Evolutionary conservation across 2,888 invertebrate genomes (phyloP).

Genomic region (Tiliacea aurago): DNA sequence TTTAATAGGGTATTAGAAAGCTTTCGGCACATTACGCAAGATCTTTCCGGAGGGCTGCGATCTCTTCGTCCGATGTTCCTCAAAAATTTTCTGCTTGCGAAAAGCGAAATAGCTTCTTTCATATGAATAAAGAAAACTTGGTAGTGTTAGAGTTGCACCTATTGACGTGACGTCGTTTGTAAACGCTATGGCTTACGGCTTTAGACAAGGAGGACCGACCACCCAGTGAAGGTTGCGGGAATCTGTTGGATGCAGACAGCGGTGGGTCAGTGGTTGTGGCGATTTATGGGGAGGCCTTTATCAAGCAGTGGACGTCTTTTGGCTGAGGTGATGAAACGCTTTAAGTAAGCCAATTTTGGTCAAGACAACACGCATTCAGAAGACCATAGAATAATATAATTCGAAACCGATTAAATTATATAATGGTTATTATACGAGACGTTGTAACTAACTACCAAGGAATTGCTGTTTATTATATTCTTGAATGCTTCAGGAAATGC

Average conservation of each 20-base stretch:
- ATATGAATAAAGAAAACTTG: neutral
- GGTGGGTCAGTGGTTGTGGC: neutral
- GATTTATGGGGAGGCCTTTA: neutral
- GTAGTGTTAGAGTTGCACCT: too few relatives aligned
- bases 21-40: constrained; percentile 7
- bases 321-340: neutral
- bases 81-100: neutral
- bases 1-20: neutral
- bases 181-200: neutral
- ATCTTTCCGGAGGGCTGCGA: neutral
- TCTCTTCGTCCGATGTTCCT: neutral
- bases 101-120: neutral
- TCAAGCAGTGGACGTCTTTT: neutral
- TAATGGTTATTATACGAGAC: neutral
- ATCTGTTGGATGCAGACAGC: neutral
- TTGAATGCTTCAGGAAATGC: constrained; percentile 38
- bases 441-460: neutral
- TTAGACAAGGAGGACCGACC: neutral
- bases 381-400: neutral
- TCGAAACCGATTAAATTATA: neutral
- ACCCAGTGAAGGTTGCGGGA: neutral
- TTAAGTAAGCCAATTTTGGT: neutral
- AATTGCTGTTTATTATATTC: constrained; percentile 11
- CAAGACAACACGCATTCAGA: neutral
- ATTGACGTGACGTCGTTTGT: neutral